phyloP scores from a whole-genome alignment of 2,113 vertebrate genomes.

The Phalacrocorax carbo region DNA sequence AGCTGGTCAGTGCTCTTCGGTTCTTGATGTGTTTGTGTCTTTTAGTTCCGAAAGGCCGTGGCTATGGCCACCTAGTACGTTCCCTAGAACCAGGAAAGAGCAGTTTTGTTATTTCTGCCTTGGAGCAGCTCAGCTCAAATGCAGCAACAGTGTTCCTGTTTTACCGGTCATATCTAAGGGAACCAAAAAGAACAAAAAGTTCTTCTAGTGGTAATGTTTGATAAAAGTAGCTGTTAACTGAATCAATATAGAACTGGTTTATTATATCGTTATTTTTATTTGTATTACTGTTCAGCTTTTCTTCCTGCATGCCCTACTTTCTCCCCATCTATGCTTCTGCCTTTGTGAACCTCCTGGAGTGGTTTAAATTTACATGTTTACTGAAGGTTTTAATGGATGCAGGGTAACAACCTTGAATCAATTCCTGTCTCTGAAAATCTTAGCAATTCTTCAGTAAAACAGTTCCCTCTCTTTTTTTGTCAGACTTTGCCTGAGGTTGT shows the following conservation, averaged over 20 bases:
- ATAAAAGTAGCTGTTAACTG: background rate
- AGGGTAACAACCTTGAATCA: background rate
- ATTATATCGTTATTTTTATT: background rate
- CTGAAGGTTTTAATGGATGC: background rate
- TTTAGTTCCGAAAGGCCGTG: background rate
- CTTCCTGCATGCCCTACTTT: background rate
- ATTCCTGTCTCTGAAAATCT: background rate
- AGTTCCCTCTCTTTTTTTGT: background rate
- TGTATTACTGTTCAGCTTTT: background rate
- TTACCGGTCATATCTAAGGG: background rate
- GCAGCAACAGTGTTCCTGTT: background rate
- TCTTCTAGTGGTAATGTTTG: background rate
- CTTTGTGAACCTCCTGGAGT: background rate
- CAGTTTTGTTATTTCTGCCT: background rate
- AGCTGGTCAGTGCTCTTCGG: background rate
- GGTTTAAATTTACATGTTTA: background rate
- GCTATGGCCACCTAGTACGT: background rate
- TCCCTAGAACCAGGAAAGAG: background rate
- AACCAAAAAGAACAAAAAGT: background rate
- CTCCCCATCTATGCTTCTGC: background rate
- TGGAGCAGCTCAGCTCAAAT: background rate
- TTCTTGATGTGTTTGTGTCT: background rate
- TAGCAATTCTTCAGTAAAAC: background rate
- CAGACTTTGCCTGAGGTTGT: background rate
- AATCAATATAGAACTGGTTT: background rate